phyloP scores from a whole-genome alignment of 2,888 invertebrate species.

The Lepidocyrtinus sp. region DNA sequence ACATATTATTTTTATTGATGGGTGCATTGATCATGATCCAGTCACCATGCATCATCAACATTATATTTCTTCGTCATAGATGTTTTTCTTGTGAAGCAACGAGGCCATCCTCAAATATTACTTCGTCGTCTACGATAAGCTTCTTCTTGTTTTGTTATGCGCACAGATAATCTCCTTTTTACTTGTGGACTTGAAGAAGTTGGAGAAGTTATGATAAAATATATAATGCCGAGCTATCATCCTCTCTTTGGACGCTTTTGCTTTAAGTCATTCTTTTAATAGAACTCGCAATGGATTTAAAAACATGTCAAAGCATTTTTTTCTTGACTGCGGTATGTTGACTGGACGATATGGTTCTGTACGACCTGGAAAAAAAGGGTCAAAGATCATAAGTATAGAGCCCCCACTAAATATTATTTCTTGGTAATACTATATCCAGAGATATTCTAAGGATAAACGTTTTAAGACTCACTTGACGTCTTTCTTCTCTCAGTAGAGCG shows the following conservation, averaged over 20 bases:
- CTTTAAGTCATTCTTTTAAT: neutral
- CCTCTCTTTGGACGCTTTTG: neutral
- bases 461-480: too few relatives aligned
- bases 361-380: neutral
- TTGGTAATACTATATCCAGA: too few relatives aligned
- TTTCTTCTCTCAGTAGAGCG: too few relatives aligned
- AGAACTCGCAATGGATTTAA: slow-evolving; percentile 9
- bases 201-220: neutral
- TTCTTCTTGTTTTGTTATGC: neutral
- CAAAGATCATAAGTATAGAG: neutral
- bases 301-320: slow-evolving; percentile 1
- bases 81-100: slow-evolving; percentile 10
- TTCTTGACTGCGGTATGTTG: too few relatives aligned
- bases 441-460: too few relatives aligned
- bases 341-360: neutral
- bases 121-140: slow-evolving; percentile 9
- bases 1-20: slow-evolving; percentile 9
- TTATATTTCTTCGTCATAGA: slow-evolving; percentile 1
- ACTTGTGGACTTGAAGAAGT: too few relatives aligned
- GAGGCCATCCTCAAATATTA: too few relatives aligned
- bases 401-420: too few relatives aligned
- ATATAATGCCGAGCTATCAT: neutral
- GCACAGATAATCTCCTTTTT: neutral
- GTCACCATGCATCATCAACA: slow-evolving; percentile 2
- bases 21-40: neutral